Evolutionary conservation across 2,113 vertebrate genomes (phyloP).

Genomic region (Propithecus coquereli): DNA sequence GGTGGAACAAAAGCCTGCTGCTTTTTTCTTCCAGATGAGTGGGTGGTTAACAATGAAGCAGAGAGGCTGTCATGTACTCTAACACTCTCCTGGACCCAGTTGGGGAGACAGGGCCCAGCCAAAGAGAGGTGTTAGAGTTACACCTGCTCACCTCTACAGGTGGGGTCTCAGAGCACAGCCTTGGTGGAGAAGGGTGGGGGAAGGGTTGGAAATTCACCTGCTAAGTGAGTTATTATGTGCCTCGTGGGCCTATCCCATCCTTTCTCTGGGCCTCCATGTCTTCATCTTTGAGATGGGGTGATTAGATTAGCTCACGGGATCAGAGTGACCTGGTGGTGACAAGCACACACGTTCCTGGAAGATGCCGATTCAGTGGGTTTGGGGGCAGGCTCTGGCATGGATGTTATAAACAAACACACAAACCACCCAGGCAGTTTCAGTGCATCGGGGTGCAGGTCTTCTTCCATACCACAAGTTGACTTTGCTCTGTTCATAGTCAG

Average conservation of each 20-base stretch:
- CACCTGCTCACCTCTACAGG: background rate
- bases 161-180: background rate
- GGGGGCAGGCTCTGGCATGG: background rate
- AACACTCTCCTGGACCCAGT: background rate
- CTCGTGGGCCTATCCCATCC: rapidly evolving
- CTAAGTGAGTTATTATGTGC: background rate
- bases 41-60: background rate
- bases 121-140: background rate
- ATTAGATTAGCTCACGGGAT: background rate
- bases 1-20: background rate
- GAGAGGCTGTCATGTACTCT: background rate
- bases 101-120: background rate
- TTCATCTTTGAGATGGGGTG: background rate
- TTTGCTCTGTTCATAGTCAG: background rate
- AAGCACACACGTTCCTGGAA: background rate
- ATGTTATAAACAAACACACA: background rate
- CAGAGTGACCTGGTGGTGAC: background rate
- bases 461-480: rapidly evolving
- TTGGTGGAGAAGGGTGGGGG: background rate
- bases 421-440: background rate
- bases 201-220: background rate
- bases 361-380: background rate
- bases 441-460: rapidly evolving
- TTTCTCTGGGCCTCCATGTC: background rate
- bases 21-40: background rate